phyloP scores from a whole-genome alignment of 37 sponge, comb jelly and placozoan species.

The Geodia barretti region DNA sequence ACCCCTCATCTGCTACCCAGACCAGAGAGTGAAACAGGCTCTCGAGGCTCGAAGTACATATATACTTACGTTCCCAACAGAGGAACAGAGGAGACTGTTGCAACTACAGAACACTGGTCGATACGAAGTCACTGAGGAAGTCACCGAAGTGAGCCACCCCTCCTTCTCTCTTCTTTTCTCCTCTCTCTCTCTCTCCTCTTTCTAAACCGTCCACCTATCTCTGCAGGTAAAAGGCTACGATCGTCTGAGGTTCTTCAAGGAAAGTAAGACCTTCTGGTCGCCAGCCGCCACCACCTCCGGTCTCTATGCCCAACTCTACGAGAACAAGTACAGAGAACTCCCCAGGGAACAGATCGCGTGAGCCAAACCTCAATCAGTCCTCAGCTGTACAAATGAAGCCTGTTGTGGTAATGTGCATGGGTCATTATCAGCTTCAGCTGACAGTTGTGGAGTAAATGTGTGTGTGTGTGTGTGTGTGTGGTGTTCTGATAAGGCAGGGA shows the following conservation, averaged over 20 bases:
- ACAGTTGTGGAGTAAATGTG: not conserved
- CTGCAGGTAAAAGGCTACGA: not conserved
- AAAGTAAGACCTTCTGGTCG: slow-evolving; percentile 20
- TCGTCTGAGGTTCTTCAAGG: slow-evolving; percentile 24
- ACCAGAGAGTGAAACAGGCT: too few relatives aligned
- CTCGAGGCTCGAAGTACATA: not conserved
- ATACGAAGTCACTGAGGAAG: slow-evolving; percentile 20
- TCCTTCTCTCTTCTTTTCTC: not conserved
- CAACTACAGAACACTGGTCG: slow-evolving; percentile 27
- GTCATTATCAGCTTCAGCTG: too few relatives aligned
- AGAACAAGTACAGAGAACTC: slow-evolving; percentile 39
- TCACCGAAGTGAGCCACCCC: not conserved
- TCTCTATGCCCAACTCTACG: slow-evolving; percentile 22
- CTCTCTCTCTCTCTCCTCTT: not conserved
- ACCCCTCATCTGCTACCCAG: too few relatives aligned
- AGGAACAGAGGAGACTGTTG: slow-evolving; percentile 37
- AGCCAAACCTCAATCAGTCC: too few relatives aligned
- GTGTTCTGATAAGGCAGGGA: too few relatives aligned
- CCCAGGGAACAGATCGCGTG: slow-evolving; percentile 12
- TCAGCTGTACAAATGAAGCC: too few relatives aligned
- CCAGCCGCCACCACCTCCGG: slow-evolving; percentile 31
- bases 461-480: slow-evolving; percentile 1
- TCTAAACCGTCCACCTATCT: not conserved
- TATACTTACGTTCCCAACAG: not conserved
- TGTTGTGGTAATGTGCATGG: too few relatives aligned